phyloP scores from a whole-genome alignment of 2,888 invertebrate species.

The Macrosoma leucophasiata region DNA sequence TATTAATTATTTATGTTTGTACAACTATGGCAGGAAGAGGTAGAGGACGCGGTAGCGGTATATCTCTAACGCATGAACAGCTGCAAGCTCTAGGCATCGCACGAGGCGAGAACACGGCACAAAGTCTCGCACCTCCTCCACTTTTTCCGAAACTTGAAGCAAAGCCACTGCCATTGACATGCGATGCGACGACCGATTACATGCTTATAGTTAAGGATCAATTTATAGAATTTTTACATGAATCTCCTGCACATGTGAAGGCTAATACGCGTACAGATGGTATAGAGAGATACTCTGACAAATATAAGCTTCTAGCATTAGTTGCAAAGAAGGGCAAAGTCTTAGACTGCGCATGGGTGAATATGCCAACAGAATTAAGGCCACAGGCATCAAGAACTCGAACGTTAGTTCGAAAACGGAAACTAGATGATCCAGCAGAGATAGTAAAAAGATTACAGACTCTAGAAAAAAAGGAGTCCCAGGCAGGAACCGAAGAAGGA shows the following conservation, averaged over 20 bases:
- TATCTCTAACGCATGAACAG: conserved; percentile 75
- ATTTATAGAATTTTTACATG: conserved; percentile 81
- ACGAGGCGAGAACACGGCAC: conserved; percentile 71
- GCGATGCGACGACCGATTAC: conserved; percentile 79
- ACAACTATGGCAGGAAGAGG: conserved; percentile 60
- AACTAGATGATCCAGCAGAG: conserved; percentile 51
- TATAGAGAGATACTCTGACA: conserved; percentile 76
- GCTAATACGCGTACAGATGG: conserved; percentile 63
- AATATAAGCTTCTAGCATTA: conserved; percentile 67
- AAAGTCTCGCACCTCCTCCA: conserved; percentile 74
- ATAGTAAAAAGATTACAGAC: conserved; percentile 76
- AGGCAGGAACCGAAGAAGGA: conserved; percentile 61
- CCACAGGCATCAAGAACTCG: conserved; percentile 64
- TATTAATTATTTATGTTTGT: too few species aligned
- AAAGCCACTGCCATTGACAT: conserved; percentile 69
- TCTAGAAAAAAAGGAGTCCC: conserved; percentile 79
- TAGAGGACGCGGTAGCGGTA: conserved; percentile 66
- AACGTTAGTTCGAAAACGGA: conserved; percentile 45
- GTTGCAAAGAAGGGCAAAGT: conserved; percentile 61
- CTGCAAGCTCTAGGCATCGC: conserved; percentile 73
- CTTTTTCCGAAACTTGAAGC: conserved; percentile 76
- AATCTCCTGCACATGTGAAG: conserved; percentile 78
- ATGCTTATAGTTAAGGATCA: conserved; percentile 83
- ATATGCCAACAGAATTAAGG: conserved; percentile 78
- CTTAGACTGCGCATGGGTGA: conserved; percentile 74